Base-by-base conservation (phyloP, 2,113 vertebrate species). In the Polypterus bichir region DNA sequence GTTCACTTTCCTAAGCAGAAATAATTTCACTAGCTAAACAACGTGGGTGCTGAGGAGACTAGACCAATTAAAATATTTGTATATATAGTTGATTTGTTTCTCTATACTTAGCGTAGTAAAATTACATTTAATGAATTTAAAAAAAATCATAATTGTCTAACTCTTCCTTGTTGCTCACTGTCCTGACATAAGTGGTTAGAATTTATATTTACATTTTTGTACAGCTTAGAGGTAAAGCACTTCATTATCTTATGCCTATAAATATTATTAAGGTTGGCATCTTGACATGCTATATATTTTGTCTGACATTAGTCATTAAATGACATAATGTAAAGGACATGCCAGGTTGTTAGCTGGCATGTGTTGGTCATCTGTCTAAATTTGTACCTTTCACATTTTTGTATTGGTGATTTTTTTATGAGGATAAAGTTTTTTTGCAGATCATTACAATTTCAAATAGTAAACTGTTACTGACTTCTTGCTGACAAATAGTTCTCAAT, bases 301-400 rank as follows among this genome's bases (percentile, higher is more conserved):
- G 60, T 9, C 65, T n/a, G 27, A 27, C 44, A 4, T 44, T 62
- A 54, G 57, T 61, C 49, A 59, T 27, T 54, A 48, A 47, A 47
- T 62, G 55, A 54, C 56, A 54, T 49, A 1, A 45, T 53, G 60
- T 52, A 55, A 9, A 53, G 60, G 60, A 10, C 46, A 5, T 11
- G n/a, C 27, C 47, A 59, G 6, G 46, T 52, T 48, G 58, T 66
- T 58, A 54, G 11, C 49, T 11, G 62, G 61, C 27, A 11, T 54
- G 49, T 45, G 62, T 62, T 59, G 65, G 65, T 66, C 61, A 59
- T n/a, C 54, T 66, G 65, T 66, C 61, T 47, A 54, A 66, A 66
- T 10, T 46, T 47, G 47, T 59, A 48, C 27, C 9, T 62, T 53
- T 59, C 65, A 66, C 59, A 51, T n/a, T n/a, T 59, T n/a, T 48